phyloP scores from a whole-genome alignment of 1,140 invertebrate species.

The Drosophila fuyamai region DNA sequence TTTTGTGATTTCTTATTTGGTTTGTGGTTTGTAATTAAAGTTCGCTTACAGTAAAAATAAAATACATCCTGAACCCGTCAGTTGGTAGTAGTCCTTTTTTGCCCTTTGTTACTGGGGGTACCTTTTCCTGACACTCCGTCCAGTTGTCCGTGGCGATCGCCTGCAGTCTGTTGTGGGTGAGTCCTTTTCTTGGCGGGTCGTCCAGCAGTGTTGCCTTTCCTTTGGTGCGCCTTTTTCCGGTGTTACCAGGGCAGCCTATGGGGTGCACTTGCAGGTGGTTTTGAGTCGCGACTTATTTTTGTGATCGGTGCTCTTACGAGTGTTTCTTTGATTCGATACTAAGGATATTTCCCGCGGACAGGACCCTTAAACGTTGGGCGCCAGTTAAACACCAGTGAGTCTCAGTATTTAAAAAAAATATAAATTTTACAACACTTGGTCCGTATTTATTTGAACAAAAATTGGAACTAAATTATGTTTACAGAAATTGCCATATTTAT shows the following conservation, averaged over 20 bases:
- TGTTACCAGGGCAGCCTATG: too few species aligned
- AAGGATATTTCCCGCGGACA: neutral
- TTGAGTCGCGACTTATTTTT: neutral
- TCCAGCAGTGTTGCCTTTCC: neutral
- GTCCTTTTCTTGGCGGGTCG: neutral
- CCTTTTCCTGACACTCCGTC: constrained; percentile 1
- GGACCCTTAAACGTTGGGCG: neutral
- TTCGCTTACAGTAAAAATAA: constrained; percentile 2
- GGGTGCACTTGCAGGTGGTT: neutral
- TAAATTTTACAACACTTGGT: neutral
- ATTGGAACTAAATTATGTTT: too few species aligned
- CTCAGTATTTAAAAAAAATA: neutral
- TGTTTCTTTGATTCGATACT: constrained; percentile 1
- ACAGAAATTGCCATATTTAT: too few species aligned
- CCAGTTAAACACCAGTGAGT: neutral
- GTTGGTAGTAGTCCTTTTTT: neutral
- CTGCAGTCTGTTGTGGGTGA: neutral
- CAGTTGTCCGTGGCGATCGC: neutral
- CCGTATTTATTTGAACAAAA: constrained; percentile 2
- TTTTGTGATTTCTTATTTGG: constrained; percentile 1
- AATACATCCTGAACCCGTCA: neutral
- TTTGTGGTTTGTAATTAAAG: constrained; percentile 3
- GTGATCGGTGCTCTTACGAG: neutral
- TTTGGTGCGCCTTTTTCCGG: too few species aligned
- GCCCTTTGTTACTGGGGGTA: neutral